A percentile compares a stretch with the other conserved stretches of the same genome.
phyloP scores from a whole-genome alignment of 2,888 invertebrate genomes.

The Caenorhabditis angaria region DNA sequence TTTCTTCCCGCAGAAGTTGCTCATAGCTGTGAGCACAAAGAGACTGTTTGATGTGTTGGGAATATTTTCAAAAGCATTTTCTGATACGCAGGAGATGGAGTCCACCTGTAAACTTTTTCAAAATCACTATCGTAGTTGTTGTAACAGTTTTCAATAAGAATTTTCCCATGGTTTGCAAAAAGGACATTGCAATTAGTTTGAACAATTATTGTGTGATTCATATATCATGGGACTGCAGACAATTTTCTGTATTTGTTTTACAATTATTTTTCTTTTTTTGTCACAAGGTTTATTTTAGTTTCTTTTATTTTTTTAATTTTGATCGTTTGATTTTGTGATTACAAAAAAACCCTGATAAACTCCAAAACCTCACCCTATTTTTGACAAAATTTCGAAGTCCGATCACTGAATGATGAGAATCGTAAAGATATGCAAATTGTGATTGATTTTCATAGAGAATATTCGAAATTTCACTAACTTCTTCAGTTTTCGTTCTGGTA shows the following conservation, averaged over 20 bases:
- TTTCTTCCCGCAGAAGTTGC: constrained; percentile 92
- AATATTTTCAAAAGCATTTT: constrained; percentile 10
- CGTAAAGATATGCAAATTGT: constrained; percentile 77
- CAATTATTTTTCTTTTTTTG: no score
- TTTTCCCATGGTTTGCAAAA: no score
- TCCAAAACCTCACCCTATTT: constrained; percentile 18
- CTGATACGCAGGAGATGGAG: constrained; percentile 31
- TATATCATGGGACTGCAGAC: no score
- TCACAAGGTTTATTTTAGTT: no score
- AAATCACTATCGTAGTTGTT: constrained; percentile 8
- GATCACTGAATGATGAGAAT: constrained; percentile 93
- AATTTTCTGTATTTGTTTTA: no score
- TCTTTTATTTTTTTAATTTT: no score
- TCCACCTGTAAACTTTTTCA: constrained; percentile 21
- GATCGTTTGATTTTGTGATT: no score
- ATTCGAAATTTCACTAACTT: constrained; percentile 15
- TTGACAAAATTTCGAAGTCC: constrained; percentile 85
- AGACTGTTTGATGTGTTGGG: constrained; percentile 73
- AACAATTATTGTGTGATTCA: no score
- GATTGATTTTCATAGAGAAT: constrained; percentile 8
- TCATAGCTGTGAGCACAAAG: constrained; percentile 88
- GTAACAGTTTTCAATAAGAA: background rate
- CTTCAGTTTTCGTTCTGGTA: constrained; percentile 5
- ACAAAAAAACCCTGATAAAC: no score
- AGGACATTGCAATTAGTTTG: no score